Evolutionary conservation across 2,113 vertebrate species (phyloP).

Genomic region (Terrapene triunguis): DNA sequence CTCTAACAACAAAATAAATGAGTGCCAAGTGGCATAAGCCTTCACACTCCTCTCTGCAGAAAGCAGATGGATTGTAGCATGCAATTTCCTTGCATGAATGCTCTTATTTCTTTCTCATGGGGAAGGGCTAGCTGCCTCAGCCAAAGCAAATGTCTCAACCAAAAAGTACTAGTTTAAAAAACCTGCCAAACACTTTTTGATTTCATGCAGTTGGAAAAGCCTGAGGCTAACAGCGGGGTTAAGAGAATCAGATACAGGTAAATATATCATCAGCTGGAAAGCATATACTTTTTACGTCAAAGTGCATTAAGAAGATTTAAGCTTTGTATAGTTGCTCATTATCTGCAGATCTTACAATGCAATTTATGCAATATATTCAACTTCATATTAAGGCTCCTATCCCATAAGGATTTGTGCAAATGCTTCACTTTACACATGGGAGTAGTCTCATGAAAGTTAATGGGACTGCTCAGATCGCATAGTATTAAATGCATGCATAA

Average conservation of each 20-base stretch:
- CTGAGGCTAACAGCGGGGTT: background rate
- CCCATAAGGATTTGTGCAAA: background rate
- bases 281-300: background rate
- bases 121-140: slow-evolving; percentile 50
- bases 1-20: background rate
- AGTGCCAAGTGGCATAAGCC: background rate
- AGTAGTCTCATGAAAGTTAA: background rate
- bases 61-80: slow-evolving; percentile 22
- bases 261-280: slow-evolving; percentile 37
- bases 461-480: background rate
- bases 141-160: background rate
- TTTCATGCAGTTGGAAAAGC: slow-evolving; percentile 13
- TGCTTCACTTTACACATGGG: background rate
- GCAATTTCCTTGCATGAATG: background rate
- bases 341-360: background rate
- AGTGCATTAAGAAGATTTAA: background rate
- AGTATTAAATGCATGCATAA: background rate
- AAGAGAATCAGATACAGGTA: slow-evolving; percentile 3
- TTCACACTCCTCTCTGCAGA: background rate
- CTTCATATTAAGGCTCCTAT: background rate
- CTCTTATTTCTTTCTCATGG: background rate
- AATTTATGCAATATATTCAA: background rate
- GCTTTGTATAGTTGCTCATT: background rate
- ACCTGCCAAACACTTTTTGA: background rate
- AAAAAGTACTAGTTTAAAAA: background rate